Conservation (phyloP, 2,797 vertebrate genomes). For the Lemur catta region DNA sequence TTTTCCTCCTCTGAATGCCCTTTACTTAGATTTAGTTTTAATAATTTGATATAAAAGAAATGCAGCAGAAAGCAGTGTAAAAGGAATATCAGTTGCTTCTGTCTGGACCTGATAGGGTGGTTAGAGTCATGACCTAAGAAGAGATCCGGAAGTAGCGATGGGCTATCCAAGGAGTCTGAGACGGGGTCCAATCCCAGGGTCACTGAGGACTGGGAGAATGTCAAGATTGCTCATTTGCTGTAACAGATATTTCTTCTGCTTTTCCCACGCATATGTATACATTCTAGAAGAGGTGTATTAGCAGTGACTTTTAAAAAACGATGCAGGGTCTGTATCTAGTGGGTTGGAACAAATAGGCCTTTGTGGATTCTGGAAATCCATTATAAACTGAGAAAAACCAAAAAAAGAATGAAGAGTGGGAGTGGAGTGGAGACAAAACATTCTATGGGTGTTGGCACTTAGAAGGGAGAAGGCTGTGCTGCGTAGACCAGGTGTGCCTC, state of each 20-base stretch:
- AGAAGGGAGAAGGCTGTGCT: neutral
- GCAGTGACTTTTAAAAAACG: neutral
- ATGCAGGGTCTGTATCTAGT: neutral
- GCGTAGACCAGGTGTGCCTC: rapidly evolving
- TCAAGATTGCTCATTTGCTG: no score
- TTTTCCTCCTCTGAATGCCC: neutral
- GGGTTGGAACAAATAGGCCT: neutral
- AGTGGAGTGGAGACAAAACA: neutral
- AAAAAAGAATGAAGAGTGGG: neutral
- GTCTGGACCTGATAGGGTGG: neutral
- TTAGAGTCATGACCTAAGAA: neutral
- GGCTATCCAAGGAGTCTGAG: neutral
- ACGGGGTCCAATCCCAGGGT: no score
- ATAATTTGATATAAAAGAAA: neutral
- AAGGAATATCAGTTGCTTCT: neutral
- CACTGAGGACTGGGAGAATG: neutral
- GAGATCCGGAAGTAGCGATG: neutral
- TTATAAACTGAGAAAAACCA: neutral
- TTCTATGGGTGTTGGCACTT: neutral
- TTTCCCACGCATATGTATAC: neutral
- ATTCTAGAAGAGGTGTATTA: neutral
- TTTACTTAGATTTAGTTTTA: neutral
- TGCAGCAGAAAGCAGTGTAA: no score
- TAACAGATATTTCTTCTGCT: neutral
- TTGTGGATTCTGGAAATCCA: neutral